phyloP scores from a whole-genome alignment of 2,888 invertebrate species.

The Nomada lathburiana region DNA sequence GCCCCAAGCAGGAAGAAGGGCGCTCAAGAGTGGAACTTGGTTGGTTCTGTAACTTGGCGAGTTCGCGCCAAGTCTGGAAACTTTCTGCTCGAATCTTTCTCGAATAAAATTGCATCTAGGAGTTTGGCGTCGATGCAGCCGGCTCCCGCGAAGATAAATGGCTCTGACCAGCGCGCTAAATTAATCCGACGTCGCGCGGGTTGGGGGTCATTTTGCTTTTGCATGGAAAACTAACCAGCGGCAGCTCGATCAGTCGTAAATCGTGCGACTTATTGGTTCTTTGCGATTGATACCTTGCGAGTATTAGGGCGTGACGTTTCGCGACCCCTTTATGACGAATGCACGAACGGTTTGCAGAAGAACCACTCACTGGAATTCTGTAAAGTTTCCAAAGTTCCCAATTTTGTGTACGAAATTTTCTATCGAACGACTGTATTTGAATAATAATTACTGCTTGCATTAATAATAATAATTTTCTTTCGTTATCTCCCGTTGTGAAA shows the following conservation, averaged over 20 bases:
- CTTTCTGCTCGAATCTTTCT: conserved; percentile 19
- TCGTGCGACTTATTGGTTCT: conserved; percentile 12
- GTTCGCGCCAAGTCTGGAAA: conserved; percentile 9
- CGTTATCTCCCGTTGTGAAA: no score
- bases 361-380: no score
- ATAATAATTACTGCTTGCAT: no score
- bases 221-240: conserved; percentile 1
- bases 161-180: neutral
- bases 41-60: conserved; percentile 31
- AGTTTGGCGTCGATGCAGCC: conserved; percentile 27
- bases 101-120: neutral
- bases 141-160: conserved; percentile 30
- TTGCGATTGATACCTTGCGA: neutral
- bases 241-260: conserved; percentile 15
- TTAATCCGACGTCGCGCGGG: conserved; percentile 27
- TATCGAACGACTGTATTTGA: no score
- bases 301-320: neutral
- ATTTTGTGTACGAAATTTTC: no score
- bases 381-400: no score
- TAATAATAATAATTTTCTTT: no score
- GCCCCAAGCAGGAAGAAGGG: neutral
- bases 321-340: neutral
- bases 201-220: neutral
- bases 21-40: conserved; percentile 13
- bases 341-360: no score